Evolutionary conservation across 1,140 invertebrate genomes (phyloP).

Genomic region (Aphis craccivora): DNA sequence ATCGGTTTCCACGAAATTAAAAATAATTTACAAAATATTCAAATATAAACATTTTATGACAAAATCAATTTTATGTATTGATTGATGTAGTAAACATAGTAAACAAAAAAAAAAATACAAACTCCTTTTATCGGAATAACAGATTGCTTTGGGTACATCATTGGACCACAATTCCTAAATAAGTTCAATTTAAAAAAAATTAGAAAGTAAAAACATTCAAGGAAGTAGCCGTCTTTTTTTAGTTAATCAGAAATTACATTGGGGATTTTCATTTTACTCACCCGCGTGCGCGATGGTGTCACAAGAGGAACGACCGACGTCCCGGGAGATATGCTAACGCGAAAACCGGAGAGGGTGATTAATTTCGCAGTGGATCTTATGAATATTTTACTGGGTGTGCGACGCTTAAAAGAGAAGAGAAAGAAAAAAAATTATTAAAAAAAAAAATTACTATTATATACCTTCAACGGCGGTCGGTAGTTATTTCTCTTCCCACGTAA

Average conservation of each 20-base stretch:
- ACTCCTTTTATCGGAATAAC: background rate
- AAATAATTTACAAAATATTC: too few relatives aligned
- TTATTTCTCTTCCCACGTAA: background rate
- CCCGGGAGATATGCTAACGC: slow-evolving; percentile 56
- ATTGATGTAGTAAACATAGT: background rate
- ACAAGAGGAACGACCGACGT: slow-evolving; percentile 50
- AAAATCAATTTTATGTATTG: background rate
- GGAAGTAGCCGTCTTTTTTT: slow-evolving; percentile 46
- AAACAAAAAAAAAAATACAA: background rate
- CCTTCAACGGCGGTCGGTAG: background rate
- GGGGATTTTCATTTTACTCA: slow-evolving; percentile 38
- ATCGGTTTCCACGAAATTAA: background rate
- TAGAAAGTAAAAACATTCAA: slow-evolving; percentile 45
- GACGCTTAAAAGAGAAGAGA: background rate
- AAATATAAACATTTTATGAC: background rate
- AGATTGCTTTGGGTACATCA: background rate
- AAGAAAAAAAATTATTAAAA: slow-evolving; percentile 25
- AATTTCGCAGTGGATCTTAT: slow-evolving; percentile 42
- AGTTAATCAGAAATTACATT: slow-evolving; percentile 58
- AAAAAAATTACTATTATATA: slow-evolving; percentile 37
- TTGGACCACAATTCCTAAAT: background rate
- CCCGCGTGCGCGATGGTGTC: background rate
- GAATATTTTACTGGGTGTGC: slow-evolving; percentile 45
- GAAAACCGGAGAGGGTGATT: slow-evolving; percentile 56
- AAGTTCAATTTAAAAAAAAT: slow-evolving; percentile 54